Base-by-base conservation (phyloP, 2,888 invertebrate genomes). In the Portevinia maculata region DNA sequence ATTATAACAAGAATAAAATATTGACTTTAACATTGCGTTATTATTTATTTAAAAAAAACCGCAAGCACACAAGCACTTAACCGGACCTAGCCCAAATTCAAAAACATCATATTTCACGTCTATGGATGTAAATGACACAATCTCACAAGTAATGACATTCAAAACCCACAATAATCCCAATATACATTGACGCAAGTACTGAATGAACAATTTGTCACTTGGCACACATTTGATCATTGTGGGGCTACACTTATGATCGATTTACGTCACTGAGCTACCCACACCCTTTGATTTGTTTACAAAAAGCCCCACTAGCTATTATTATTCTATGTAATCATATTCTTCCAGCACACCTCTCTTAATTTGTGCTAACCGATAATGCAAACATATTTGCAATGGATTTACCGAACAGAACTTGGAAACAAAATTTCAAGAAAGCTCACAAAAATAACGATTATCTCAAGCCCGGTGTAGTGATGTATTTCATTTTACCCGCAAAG, bases 391-490 rank as follows among this genome's bases (percentile, higher is more conserved):
- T 13, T 55, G 21, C 15, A 55, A 24, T 32, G 34, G 41, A 59
- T 64, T 64, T 59, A 24, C 64, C 62, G 48, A 62, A 21, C 17
- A 24, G 24, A 24, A 24, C 59, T 19, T 52, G 19, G 24, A 39
- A 64, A 17, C 59, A 15, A 28, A 13, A 15, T 17, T 9, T 7
- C 3, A 37, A 50, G 48, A 59, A 17, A 62, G 17, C 13, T 34
- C 3, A n/a, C 21, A 48, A 64, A 57, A 78, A 48, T 69, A 69
- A 28, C 3, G 24, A 70, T 44, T 55, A 46, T 64, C 28, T 48
- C 41, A 74, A 65, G n/a, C 7, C 39, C 37, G 28, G 48, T n/a
- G 19, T 17, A 76, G 17, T 24, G 39, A 30, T 8, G 37, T 37
- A 13, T 13, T 28, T 28, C 15, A 3, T 21, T 3, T 11, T 8